Evolutionary conservation across 53 echinoderm and acorn worm species (phyloP), one percentile per base, ranked within the genome.

Genomic region (Patiria pectinifera): DNA sequence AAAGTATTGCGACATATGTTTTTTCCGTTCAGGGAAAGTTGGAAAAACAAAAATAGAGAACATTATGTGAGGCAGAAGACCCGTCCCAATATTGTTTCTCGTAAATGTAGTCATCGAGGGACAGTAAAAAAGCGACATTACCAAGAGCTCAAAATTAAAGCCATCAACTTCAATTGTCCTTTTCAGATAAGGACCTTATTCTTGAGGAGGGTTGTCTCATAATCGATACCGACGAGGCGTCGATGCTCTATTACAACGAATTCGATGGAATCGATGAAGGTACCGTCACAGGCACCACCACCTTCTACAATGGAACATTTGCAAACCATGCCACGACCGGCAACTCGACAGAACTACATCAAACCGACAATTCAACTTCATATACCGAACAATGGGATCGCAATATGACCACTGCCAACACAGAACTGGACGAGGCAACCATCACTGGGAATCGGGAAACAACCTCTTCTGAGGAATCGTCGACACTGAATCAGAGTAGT

Each of bases 151-250:
- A 35, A 35, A 35, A 35, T 35, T 35, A 35, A 35, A 35, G 35
- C 35, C 35, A 35, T 35, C 35, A 35, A 35, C 35, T 35, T 35
- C 35, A 35, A 35, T 35, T 35, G 35, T 1, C 35, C 35, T 1
- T 83, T 83, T 83, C 59, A 83, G 83, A 83, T 83, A 60, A 77
- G 82, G 89, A 89, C 69, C 66, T 93, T 62, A 84, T 93, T 59
- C 82, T 93, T 22, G 46, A 62, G 24, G 48, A 75, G 21, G 93
- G 93, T 11, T 25, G 13, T 70, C 76, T 93, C 4, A n/a, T 44
- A 63, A 93, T 93, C 44, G 89, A 93, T 45, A 93, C 93, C 15
- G 93, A 93, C 35, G 60, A 59, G 15, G 83, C 83, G 35, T 25
- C 48, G 35, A 22, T 83, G 26, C 22, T 59, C 26, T 83, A 83